A percentile compares a stretch with the other conserved stretches of the same genome.
Evolutionary conservation across 2,888 invertebrate genomes (phyloP).

Genomic region (Heliconius ismenius): DNA sequence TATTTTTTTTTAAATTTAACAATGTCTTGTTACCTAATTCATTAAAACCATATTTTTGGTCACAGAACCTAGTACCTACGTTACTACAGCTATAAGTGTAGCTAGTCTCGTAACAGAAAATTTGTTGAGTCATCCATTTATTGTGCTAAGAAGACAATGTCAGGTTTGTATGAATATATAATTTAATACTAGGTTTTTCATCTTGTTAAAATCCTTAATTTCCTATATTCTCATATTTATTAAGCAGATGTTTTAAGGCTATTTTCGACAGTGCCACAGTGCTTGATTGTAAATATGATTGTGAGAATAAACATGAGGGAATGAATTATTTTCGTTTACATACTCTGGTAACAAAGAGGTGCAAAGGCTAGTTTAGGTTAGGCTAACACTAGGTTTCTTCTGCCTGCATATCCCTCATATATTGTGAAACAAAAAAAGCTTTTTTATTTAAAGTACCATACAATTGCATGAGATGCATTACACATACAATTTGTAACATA

Average conservation of each 20-base stretch:
- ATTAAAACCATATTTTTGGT: slow-evolving; percentile 37
- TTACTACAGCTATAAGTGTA: slow-evolving; percentile 90
- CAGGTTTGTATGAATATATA: slow-evolving; percentile 84
- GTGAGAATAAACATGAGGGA: not conserved
- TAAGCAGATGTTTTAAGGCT: not conserved
- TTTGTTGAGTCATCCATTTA: slow-evolving; percentile 95
- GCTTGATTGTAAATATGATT: not conserved
- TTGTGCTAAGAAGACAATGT: slow-evolving; percentile 95
- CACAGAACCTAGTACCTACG: slow-evolving; percentile 83
- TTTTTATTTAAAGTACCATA: too few species aligned
- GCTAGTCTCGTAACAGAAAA: slow-evolving; percentile 94
- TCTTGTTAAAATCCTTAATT: not conserved
- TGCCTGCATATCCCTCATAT: too few species aligned
- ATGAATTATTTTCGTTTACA: not conserved
- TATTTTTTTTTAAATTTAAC: not conserved
- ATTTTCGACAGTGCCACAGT: not conserved
- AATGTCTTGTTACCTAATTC: not conserved
- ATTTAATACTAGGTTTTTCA: not conserved
- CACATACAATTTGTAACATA: not conserved
- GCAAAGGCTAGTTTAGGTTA: too few species aligned
- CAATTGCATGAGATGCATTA: too few species aligned
- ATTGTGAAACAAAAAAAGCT: too few species aligned
- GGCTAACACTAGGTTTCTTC: too few species aligned
- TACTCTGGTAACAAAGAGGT: not conserved
- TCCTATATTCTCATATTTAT: not conserved